Evolutionary conservation across 2,888 invertebrate species (phyloP), one percentile per base, ranked within the genome.

Genomic region (Margaritifera margaritifera): DNA sequence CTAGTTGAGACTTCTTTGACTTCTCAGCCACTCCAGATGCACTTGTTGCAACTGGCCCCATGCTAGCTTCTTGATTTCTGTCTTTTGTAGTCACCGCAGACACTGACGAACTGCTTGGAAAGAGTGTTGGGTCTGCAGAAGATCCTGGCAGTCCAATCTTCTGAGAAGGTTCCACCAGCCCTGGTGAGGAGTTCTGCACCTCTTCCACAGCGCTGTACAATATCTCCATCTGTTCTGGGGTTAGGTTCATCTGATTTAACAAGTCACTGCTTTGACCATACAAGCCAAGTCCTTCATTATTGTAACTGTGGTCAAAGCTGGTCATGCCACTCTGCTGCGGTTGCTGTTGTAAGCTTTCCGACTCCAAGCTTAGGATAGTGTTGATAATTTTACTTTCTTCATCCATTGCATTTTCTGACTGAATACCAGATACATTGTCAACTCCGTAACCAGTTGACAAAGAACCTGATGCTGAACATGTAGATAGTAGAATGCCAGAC

Each of bases 281-380:
- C 53, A 69, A 59, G 22, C 69, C 53, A 50, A 62, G 67, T 51
- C 67, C 62, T 51, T 71, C 69, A 57, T 69, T 61, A 42, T 59
- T 66, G 61, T 67, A 71, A n/a, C 71, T 42, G 15, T 64, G 65
- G 25, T 69, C 42, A 8, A 67, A 55, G 50, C 64, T 60, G n/a
- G 65, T 52, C 18, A 70, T 51, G 51, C 63, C 66, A 15, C 42
- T 15, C 3, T 42, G 42, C 3, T 42, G 42, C 15, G 42, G 42
- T 15, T 42, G 42, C 42, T 42, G 42, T 31, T 31, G 8, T 15
- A 69, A 64, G 65, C 68, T 64, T 72, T 78, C 81, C 69, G 69
- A 83, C 66, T 85, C 86, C 82, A 86, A 80, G 71, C 84, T 86
- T 20, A 86, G 71, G 55, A 86, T 85, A 6, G 85, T 84, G 66